Base-by-base conservation (phyloP, 2,797 vertebrate genomes). In the Brotula barbata region DNA sequence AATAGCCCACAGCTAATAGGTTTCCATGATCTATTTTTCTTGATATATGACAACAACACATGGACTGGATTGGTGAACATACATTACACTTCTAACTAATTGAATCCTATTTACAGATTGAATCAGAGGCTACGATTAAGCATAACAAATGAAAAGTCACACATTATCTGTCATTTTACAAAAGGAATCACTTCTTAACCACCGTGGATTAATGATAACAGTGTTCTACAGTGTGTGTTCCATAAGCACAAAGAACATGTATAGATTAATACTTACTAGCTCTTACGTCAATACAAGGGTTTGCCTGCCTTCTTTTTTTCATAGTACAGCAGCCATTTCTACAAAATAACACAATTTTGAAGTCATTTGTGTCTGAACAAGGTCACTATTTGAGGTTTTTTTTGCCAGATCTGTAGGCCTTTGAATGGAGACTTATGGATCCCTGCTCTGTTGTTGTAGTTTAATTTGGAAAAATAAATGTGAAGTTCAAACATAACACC, bases 21-120 rank as follows among this genome's bases (percentile, higher is more conserved):
- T 72, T 73, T 72, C 59, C 60, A 68, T 71, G 41, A 45, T 64
- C n/a, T 72, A 64, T 56, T 66, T 64, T 54, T 52, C 34, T 54
- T 59, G 45, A 74, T 78, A 54, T 37, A 79, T 68, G 45, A 50
- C 40, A 39, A 55, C 55, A 58, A 57, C 58, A 57, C 25, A 28
- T 8, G 8, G 4, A 28, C 25, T 62, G 40, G 63, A 50, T 3
- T 42, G 33, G 47, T 66, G 64, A 58, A 41, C 53, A 46, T 31
- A 49, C 43, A 64, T 63, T 54, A 45, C 70, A 55, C 52, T 68
- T 25, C 58, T 75, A 57, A 65, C 58, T 48, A 47, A 45, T 36
- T 31, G 10, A 17, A 39, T 36, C 4, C 13, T 7, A 60, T 49
- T 33, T 33, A n/a, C 37, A 64, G 52, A 64, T 49, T 20, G 19